Base-by-base conservation (phyloP, 2,888 invertebrate species). In the Deroplatys truncata region DNA sequence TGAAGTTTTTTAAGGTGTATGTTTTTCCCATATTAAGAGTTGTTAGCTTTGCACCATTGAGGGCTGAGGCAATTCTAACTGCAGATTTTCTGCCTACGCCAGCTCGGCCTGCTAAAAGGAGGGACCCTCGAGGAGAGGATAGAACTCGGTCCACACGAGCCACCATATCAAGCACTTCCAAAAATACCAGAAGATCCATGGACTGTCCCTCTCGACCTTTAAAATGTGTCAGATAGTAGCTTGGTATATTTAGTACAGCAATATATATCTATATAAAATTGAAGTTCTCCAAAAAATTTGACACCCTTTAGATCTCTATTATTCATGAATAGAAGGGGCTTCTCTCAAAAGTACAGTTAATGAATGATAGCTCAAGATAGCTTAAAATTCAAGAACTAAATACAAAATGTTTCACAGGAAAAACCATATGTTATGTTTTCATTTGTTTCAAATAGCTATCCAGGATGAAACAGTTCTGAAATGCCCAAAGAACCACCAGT, bases 61-160 rank as follows among this genome's bases (percentile, higher is more conserved):
- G 94, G 88, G 97, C 95, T 15, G 97, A 96, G 0, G 96, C 95
- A 9, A 98, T 94, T 91, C 95, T 96, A 0, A 98, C 95, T 0
- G 98, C 97, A 20, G 97, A 96, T 92, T 97, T 95, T 82, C 98
- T 95, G 0, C 98, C 98, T 87, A 96, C 95, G 84, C 98, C 99
- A 56, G 97, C 96, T 91, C 96, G 94, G 0, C 98, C 98, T 91
- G 97, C 95, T 91, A 97, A 93, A 83, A 97, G 94, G n/a, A 96
- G 92, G 72, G 96, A 95, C 0, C 96, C 96, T 20, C 95, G 94
- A 8, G 95, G 94, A 88, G 94, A 93, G 15, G 95, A 95, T 82
- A 97, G 92, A 0, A 95, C 94, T 90, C 96, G 94, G 90, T 96
- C 96, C 84, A 97, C 94, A 91, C 94, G 94, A 0, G 96, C 94